Percentiles rank a stretch among this genome's conserved stretches.
Conservation (phyloP, 1,140 invertebrate species). For the Latrodectus geometricus region DNA sequence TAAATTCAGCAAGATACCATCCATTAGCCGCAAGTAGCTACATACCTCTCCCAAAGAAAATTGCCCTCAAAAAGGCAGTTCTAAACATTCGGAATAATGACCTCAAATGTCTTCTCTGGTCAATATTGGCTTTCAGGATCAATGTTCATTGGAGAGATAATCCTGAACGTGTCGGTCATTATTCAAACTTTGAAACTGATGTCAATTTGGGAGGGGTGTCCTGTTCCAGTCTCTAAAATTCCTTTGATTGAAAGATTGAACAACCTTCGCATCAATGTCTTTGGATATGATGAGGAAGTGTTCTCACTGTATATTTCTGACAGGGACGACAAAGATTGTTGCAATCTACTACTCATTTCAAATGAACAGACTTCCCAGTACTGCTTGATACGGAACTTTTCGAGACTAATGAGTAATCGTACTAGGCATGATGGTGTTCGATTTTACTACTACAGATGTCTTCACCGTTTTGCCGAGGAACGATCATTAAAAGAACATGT, state of each 20-base stretch:
- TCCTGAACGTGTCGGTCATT: not conserved
- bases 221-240: not conserved
- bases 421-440: not conserved
- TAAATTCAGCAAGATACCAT: not conserved
- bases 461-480: not conserved
- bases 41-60: constrained; percentile 10
- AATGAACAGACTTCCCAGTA: not conserved
- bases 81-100: constrained; percentile 12
- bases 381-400: too few species aligned
- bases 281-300: constrained; percentile 15
- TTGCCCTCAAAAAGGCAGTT: constrained; percentile 7
- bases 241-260: constrained; percentile 11
- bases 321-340: not conserved
- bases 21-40: not conserved
- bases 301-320: constrained; percentile 24
- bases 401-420: not conserved
- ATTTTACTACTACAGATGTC: not conserved
- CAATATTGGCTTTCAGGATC: not conserved
- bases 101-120: constrained; percentile 27
- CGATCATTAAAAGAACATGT: not conserved
- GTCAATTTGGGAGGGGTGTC: not conserved
- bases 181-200: not conserved
- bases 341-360: constrained; percentile 10
- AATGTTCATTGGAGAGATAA: not conserved
- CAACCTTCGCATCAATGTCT: constrained; percentile 47